Evolutionary conservation across 2,797 vertebrate species (phyloP), one percentile per base, ranked within the genome.

Genomic region (Dendrocincla tyrannina): DNA sequence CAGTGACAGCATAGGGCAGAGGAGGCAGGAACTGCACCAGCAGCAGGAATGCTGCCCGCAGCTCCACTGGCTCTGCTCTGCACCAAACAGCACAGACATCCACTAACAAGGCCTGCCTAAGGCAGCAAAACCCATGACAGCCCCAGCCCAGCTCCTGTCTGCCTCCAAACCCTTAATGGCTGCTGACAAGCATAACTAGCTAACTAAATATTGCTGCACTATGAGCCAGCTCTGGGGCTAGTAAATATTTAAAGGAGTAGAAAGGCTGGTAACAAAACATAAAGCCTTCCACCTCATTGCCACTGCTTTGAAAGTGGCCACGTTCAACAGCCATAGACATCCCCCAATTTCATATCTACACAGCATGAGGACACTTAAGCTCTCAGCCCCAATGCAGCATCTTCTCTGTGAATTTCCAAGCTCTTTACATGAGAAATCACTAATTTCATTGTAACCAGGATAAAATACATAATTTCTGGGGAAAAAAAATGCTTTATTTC

Each of bases 111-210:
- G n/a, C 49, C 74, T 72, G 86, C 84, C 92, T 85, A 56, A 94
- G 84, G 90, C 93, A 91, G 53, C 30, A 83, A 73, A 77, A 86
- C 67, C 39, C 2, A 0, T 69, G 84, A 87, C 25, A 27, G 62
- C 69, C 27, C 19, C 62, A 72, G 69, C 35, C 79, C 62, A 68
- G 19, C 79, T 89, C 89, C 58, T 62, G 69, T 66, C 76, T 80
- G 28, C 69, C 83, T 86, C 50, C 63, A 85, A 69, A 67, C 24
- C 63, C 41, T 84, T 94, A 94, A 94, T 74, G 66, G 73, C 16
- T 89, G 70, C 66, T 90, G 88, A 93, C 85, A 89, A 82, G 91
- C 39, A 30, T 76, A 94, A 89, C 82, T 72, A 83, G 85, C n/a
- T n/a, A n/a, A n/a, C 58, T 94, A 92, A 85, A 92, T 50, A 88